phyloP scores from a whole-genome alignment of 2,113 vertebrate species.

The Nannobrachium achirus region DNA sequence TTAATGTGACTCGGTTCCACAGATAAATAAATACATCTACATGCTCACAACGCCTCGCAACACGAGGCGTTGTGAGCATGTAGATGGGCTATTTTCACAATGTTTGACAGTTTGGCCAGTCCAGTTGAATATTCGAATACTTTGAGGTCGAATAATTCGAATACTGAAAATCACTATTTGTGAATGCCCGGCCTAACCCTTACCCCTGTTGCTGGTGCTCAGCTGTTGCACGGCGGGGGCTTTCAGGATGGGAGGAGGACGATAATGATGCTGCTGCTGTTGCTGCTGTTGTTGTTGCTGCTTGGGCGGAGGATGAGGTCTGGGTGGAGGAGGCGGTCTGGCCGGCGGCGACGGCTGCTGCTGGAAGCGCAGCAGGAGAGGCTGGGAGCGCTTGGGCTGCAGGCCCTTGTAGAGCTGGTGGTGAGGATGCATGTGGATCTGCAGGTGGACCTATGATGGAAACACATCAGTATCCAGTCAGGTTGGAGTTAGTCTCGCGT shows the following conservation, averaged over 20 bases:
- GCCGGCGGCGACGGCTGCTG: constrained; percentile 33
- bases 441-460: constrained; percentile 65
- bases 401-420: constrained; percentile 59
- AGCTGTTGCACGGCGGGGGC: constrained; percentile 1
- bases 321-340: not conserved
- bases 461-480: too few species aligned
- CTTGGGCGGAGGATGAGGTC: constrained; percentile 14
- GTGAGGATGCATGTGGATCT: constrained; percentile 75
- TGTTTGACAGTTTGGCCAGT: too few species aligned
- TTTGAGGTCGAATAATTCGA: too few species aligned
- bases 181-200: too few species aligned
- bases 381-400: constrained; percentile 59
- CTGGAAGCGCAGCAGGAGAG: constrained; percentile 63
- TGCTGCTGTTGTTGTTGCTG: not conserved
- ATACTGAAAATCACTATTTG: too few species aligned
- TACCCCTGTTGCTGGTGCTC: constrained; percentile 22
- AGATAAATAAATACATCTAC: too few species aligned
- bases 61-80: too few species aligned
- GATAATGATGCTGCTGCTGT: not conserved
- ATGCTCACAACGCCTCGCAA: too few species aligned
- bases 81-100: too few species aligned
- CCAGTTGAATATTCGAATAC: too few species aligned
- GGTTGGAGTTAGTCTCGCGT: too few species aligned
- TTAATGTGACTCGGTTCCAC: too few species aligned
- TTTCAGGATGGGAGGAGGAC: not conserved